Conservation (phyloP, 2,888 invertebrate species). For the Leistus spinibarbis region DNA sequence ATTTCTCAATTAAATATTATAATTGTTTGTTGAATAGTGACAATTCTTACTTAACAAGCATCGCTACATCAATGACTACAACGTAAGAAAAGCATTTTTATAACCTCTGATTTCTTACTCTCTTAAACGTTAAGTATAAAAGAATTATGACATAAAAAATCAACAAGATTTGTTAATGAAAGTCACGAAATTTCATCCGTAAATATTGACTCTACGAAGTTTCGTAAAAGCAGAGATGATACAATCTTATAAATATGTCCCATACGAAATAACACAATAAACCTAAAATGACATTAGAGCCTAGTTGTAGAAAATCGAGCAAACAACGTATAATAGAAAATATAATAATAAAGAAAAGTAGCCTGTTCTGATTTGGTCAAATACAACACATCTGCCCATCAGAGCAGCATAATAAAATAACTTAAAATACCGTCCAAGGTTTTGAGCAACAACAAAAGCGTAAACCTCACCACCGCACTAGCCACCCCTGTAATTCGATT, state of each 20-base stretch:
- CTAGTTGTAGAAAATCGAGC: background rate
- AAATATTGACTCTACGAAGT: too few relatives aligned
- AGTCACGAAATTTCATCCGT: too few relatives aligned
- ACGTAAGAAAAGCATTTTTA: too few relatives aligned
- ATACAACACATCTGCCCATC: background rate
- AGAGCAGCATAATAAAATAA: background rate
- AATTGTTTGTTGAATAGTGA: too few relatives aligned
- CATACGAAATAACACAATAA: background rate
- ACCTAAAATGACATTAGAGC: conserved; percentile 4
- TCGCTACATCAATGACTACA: too few relatives aligned
- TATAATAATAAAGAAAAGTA: background rate
- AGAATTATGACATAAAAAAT: too few relatives aligned
- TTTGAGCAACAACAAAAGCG: conserved; percentile 24
- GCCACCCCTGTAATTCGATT: conserved; percentile 37
- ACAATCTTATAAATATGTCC: background rate
- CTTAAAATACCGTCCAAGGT: conserved; percentile 1
- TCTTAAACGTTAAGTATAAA: too few relatives aligned
- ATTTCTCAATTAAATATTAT: too few relatives aligned
- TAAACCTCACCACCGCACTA: conserved; percentile 10
- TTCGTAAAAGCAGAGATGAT: too few relatives aligned
- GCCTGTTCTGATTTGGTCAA: background rate
- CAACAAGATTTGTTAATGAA: too few relatives aligned
- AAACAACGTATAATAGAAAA: background rate
- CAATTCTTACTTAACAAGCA: too few relatives aligned
- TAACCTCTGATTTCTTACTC: too few relatives aligned